Conservation (phyloP, 2,113 vertebrate genomes). For the Perca fluviatilis region DNA sequence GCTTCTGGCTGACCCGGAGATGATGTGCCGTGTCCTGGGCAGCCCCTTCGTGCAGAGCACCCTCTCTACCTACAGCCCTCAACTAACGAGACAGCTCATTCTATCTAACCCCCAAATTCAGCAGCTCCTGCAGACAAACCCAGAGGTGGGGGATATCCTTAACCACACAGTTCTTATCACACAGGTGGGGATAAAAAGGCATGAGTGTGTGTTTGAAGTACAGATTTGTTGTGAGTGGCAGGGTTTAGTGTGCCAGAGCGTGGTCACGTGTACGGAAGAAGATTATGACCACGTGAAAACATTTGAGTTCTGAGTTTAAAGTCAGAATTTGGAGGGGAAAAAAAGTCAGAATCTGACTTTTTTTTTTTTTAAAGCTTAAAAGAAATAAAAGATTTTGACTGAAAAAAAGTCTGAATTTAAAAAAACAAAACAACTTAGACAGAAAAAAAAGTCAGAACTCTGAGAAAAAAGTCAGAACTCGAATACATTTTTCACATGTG, state of each 20-base stretch:
- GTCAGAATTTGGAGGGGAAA: too few relatives aligned
- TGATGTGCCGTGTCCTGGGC: conserved; percentile 48
- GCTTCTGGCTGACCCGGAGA: conserved; percentile 55
- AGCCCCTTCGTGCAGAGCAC: conserved; percentile 53
- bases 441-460: too few relatives aligned
- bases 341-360: too few relatives aligned
- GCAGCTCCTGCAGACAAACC: conserved; percentile 61
- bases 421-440: too few relatives aligned
- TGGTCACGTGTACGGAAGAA: too few relatives aligned
- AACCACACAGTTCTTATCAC: conserved; percentile 51
- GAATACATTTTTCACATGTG: too few relatives aligned
- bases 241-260: not conserved
- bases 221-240: not conserved
- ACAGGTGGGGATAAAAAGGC: conserved; percentile 24
- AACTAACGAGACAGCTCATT: conserved; percentile 55
- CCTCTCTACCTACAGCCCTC: conserved; percentile 54
- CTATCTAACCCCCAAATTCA: conserved; percentile 61
- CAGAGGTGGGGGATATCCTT: conserved; percentile 55
- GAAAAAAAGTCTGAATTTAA: too few relatives aligned
- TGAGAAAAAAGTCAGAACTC: too few relatives aligned
- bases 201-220: not conserved
- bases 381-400: too few relatives aligned
- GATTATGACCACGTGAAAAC: too few relatives aligned
- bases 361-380: too few relatives aligned
- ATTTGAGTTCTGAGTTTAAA: too few relatives aligned